A percentile compares a stretch with the other conserved stretches of the same genome.
Evolutionary conservation across 2,113 vertebrate genomes (phyloP).

Genomic region (Ancistrus triradiatus): DNA sequence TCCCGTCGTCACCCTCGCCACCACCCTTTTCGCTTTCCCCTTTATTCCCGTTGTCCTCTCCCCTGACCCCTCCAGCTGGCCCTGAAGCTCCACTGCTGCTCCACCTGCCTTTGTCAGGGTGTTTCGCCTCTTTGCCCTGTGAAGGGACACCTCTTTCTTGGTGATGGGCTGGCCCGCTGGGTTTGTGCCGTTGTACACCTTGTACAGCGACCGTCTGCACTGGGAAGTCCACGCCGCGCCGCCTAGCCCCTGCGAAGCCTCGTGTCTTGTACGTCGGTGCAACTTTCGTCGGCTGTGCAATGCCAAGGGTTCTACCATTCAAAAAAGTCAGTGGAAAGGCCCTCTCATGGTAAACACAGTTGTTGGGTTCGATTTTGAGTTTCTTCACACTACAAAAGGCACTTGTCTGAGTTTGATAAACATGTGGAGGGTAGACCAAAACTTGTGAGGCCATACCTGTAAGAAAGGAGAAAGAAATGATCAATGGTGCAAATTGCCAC

Average conservation of each 20-base stretch:
- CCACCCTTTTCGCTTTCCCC: slow-evolving; percentile 39
- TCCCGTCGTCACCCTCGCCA: slow-evolving; percentile 49
- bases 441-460: slow-evolving; percentile 99
- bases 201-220: slow-evolving; percentile 86
- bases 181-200: slow-evolving; percentile 79
- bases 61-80: slow-evolving; percentile 69
- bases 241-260: slow-evolving; percentile 70
- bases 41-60: slow-evolving; percentile 54
- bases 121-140: slow-evolving; percentile 56
- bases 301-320: slow-evolving; percentile 89
- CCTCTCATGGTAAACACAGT: slow-evolving; percentile 94
- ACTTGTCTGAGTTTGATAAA: slow-evolving; percentile 99
- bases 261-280: slow-evolving; percentile 82
- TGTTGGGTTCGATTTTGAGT: slow-evolving; percentile 97
- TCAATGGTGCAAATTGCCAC: too few relatives aligned
- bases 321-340: slow-evolving; percentile 85
- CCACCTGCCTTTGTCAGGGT: slow-evolving; percentile 61
- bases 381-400: slow-evolving; percentile 99
- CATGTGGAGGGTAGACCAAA: slow-evolving; percentile 98
- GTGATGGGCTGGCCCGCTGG: slow-evolving; percentile 54
- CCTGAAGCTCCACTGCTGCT: slow-evolving; percentile 70
- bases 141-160: slow-evolving; percentile 55
- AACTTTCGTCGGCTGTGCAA: slow-evolving; percentile 79
- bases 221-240: slow-evolving; percentile 77
- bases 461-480: not conserved